Evolutionary conservation across 1,140 invertebrate genomes (phyloP).

Genomic region (Drosophila nigromelanica): DNA sequence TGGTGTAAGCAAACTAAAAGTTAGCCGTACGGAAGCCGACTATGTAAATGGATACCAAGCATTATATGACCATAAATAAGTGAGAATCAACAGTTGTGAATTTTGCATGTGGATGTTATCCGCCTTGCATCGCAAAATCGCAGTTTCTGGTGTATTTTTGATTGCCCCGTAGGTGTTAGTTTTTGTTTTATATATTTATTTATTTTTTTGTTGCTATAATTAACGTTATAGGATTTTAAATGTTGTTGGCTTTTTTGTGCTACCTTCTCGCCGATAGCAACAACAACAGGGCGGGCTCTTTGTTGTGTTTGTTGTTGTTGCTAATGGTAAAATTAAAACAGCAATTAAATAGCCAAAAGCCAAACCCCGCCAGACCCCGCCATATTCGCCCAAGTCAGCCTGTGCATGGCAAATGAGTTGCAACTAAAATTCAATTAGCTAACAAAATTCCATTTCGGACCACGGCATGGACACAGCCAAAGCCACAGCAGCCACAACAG

Average conservation of each 20-base stretch:
- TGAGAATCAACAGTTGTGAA: slow-evolving; percentile 8
- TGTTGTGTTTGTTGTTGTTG: slow-evolving; percentile 38
- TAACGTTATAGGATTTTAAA: slow-evolving; percentile 59
- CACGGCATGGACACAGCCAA: slow-evolving; percentile 55
- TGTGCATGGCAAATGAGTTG: slow-evolving; percentile 80
- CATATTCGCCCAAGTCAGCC: slow-evolving; percentile 1
- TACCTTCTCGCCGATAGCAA: slow-evolving; percentile 44
- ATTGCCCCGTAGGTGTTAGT: slow-evolving; percentile 49
- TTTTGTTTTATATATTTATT: not conserved
- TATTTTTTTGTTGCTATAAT: slow-evolving; percentile 63
- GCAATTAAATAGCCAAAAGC: slow-evolving; percentile 81
- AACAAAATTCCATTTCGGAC: slow-evolving; percentile 80
- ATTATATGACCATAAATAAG: too few relatives aligned
- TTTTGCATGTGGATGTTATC: slow-evolving; percentile 11
- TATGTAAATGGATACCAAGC: too few relatives aligned
- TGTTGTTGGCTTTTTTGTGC: slow-evolving; percentile 36
- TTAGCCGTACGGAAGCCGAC: too few relatives aligned
- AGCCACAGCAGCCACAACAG: slow-evolving; percentile 42
- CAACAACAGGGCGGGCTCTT: slow-evolving; percentile 38
- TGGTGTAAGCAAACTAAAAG: too few relatives aligned
- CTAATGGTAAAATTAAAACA: slow-evolving; percentile 70
- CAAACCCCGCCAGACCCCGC: slow-evolving; percentile 42
- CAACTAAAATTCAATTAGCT: slow-evolving; percentile 82
- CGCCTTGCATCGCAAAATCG: not conserved
- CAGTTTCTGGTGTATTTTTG: slow-evolving; percentile 10